Percentiles rank a stretch among this genome's conserved stretches.
Evolutionary conservation across 92 coral and sea anemone species (phyloP).

Genomic region (Epizoanthus fatuus): DNA sequence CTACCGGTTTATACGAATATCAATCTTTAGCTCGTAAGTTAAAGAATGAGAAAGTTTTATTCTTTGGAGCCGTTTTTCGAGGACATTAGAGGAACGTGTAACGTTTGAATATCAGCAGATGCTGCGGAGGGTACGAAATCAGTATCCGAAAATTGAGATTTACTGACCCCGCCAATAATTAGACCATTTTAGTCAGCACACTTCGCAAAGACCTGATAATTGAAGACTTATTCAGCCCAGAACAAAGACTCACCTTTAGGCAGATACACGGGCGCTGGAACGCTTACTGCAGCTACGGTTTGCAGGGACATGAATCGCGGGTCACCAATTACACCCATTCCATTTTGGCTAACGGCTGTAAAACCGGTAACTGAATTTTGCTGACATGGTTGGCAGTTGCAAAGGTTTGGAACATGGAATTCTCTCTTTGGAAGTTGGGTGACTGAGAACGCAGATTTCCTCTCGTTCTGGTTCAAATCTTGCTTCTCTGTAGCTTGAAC

Average conservation of each 20-base stretch:
- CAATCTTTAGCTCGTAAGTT: background rate
- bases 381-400: constrained; percentile 94
- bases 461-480: constrained; percentile 50
- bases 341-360: constrained; percentile 78
- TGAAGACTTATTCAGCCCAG: background rate
- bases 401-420: constrained; percentile 72
- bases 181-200: background rate
- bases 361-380: constrained; percentile 78
- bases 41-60: background rate
- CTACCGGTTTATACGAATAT: background rate
- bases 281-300: constrained; percentile 77
- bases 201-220: background rate
- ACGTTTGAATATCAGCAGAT: background rate
- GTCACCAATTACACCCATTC: constrained; percentile 58
- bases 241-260: constrained; percentile 80
- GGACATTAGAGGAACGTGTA: background rate
- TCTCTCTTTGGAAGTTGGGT: constrained; percentile 83
- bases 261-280: constrained; percentile 82
- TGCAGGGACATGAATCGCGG: constrained; percentile 87
- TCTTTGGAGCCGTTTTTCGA: background rate
- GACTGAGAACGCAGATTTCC: constrained; percentile 86
- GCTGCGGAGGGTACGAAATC: background rate
- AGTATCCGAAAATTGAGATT: background rate
- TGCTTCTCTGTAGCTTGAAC: constrained; percentile 58
- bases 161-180: no score